A percentile compares a stretch with the other conserved stretches of the same genome.
These are phyloP conservation scores for Callopanchax toddi DNA, from an alignment of 2,113 vertebrate genomes.

Conservation along the genomic window DNA sequence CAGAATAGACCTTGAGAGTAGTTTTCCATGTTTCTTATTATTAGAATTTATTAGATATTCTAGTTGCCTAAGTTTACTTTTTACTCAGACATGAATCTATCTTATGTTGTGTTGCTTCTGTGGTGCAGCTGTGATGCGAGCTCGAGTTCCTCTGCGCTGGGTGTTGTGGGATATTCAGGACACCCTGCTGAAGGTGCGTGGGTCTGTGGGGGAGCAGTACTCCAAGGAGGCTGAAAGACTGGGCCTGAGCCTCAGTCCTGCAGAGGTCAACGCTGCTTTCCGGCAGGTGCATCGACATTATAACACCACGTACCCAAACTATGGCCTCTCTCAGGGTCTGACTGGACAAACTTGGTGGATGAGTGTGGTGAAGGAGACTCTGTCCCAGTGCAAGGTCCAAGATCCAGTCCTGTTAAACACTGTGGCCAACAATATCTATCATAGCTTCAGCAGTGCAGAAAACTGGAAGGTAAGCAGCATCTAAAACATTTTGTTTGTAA, in stretches of 20 bases:
- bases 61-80: too few species aligned
- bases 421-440: slow-evolving; percentile 84
- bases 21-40: too few species aligned
- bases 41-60: too few species aligned
- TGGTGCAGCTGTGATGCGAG: slow-evolving; percentile 62
- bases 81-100: not conserved
- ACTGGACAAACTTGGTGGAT: slow-evolving; percentile 88
- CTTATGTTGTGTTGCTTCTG: not conserved
- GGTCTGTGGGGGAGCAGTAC: slow-evolving; percentile 86
- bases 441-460: slow-evolving; percentile 77
- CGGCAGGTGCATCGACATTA: slow-evolving; percentile 72
- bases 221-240: slow-evolving; percentile 78
- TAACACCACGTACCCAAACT: slow-evolving; percentile 84
- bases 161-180: slow-evolving; percentile 94
- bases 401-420: slow-evolving; percentile 73
- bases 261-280: slow-evolving; percentile 79
- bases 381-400: slow-evolving; percentile 78
- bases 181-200: slow-evolving; percentile 87
- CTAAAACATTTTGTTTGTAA: not conserved
- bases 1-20: too few species aligned
- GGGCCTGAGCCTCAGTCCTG: slow-evolving; percentile 78
- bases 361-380: slow-evolving; percentile 82
- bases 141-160: slow-evolving; percentile 74
- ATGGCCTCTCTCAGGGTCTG: slow-evolving; percentile 83
- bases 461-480: slow-evolving; percentile 85